Base-by-base conservation (phyloP, 2,888 invertebrate species). In the Tetheella fluctuosa region DNA sequence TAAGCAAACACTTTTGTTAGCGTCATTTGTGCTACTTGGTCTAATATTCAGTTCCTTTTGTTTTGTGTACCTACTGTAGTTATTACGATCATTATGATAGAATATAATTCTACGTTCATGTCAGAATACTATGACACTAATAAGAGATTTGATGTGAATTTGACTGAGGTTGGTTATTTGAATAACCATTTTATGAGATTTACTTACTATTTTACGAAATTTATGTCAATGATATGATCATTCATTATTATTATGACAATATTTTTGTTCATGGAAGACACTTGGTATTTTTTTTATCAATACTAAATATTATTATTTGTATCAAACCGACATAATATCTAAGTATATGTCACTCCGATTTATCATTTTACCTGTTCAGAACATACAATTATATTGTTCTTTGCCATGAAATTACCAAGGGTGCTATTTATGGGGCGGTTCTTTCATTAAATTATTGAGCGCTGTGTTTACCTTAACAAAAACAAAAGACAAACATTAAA, bases 401-500 rank as follows among this genome's bases (percentile, higher is more conserved):
- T n/a, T 30, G 42, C 17, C 8, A 15, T 54, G 30, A n/a, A 30
- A 30, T 30, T 3, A 30, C 17, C 4, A 20, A 54, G 23, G 30
- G 28, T 54, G 54, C 3, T 34, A 54, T 34, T 30, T 25, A 10
- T 13, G 13, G 55, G 20, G 48, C 20, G 20, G 20, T 17, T 48
- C 48, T 20, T 55, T 37, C 34, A 34, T 34, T 55, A 55, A 17
- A 55, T 23, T 39, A 25, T 17, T 57, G 25, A 48, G 8, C 20
- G 74, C 69, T 60, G 64, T 67, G 65, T 76, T 71, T 70, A 64
- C 59, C 59, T 62, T 64, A 60, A 71, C 59, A 76, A 81, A 80
- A 81, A 84, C 77, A 83, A 82, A 81, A 78, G 69, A 60, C 69
- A 68, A 69, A 73, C 73, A 81, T 78, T 76, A 83, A 74, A 73